Conservation (phyloP, 2,888 invertebrate species). For the Pardosa pseudoannulata region DNA sequence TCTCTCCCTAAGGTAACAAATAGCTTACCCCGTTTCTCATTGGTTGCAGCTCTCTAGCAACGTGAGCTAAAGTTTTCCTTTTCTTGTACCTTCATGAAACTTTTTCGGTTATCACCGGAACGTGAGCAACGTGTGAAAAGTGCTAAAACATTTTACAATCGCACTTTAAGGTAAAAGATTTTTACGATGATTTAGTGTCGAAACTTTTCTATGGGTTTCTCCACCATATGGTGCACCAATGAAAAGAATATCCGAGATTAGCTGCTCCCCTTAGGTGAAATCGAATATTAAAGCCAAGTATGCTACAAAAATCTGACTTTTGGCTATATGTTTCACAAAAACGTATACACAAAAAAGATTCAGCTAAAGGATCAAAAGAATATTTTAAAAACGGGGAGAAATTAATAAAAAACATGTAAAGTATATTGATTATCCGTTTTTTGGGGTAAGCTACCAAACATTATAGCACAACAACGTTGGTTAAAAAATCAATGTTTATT, state of each 20-base stretch:
- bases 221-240: neutral
- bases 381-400: no score
- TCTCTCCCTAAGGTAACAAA: slow-evolving; percentile 14
- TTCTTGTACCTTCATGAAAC: slow-evolving; percentile 5
- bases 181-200: slow-evolving; percentile 5
- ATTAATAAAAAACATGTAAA: no score
- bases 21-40: slow-evolving; percentile 13
- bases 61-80: neutral
- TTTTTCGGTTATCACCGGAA: slow-evolving; percentile 17
- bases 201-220: neutral
- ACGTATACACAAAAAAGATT: no score
- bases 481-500: no score
- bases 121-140: slow-evolving; percentile 53
- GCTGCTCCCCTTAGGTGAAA: neutral
- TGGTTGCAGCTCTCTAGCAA: slow-evolving; percentile 25
- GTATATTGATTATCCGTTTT: no score
- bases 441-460: no score
- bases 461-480: no score
- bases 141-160: slow-evolving; percentile 44
- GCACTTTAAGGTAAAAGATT: neutral
- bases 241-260: neutral
- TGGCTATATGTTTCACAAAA: no score
- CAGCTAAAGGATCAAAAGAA: no score
- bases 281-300: no score
- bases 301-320: neutral